Percentiles rank a stretch among this genome's conserved stretches.
phyloP scores from a whole-genome alignment of 2,888 invertebrate species.

The Parapristionchus giblindavisi region DNA sequence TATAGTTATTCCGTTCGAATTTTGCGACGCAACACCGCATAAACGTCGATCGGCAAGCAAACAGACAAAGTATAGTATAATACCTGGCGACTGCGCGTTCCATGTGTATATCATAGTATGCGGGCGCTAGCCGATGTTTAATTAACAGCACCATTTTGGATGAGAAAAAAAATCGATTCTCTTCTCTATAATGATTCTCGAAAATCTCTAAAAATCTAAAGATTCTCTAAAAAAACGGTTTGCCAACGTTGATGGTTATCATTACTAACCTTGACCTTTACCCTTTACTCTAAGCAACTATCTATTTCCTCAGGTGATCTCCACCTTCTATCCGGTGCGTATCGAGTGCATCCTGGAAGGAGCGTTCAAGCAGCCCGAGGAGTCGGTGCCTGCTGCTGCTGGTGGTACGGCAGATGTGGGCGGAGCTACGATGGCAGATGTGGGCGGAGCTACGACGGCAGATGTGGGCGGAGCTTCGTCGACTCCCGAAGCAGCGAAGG shows the following conservation, averaged over 20 bases:
- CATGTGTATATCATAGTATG: no score
- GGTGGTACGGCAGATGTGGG: neutral
- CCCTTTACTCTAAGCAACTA: no score
- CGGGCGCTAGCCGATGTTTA: no score
- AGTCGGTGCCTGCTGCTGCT: neutral
- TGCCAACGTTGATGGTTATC: neutral
- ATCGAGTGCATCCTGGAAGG: constrained; percentile 14
- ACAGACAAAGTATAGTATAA: no score
- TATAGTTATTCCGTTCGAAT: no score
- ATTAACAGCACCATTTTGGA: no score
- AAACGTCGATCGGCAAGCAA: no score
- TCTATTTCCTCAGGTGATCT: no score
- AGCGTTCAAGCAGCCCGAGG: neutral
- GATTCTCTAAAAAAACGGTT: neutral
- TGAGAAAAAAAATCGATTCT: neutral
- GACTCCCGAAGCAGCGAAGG: neutral
- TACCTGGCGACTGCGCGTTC: no score
- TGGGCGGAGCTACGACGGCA: neutral
- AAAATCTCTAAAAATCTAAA: no score
- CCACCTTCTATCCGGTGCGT: constrained; percentile 12
- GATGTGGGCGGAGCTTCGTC: neutral
- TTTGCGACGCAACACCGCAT: no score
- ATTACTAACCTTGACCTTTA: neutral
- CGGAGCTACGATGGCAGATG: neutral
- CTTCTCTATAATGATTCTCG: neutral